Percentiles rank a stretch among this genome's conserved stretches.
Evolutionary conservation across 1,140 invertebrate genomes (phyloP).

Genomic region (Drosophila triauraria): DNA sequence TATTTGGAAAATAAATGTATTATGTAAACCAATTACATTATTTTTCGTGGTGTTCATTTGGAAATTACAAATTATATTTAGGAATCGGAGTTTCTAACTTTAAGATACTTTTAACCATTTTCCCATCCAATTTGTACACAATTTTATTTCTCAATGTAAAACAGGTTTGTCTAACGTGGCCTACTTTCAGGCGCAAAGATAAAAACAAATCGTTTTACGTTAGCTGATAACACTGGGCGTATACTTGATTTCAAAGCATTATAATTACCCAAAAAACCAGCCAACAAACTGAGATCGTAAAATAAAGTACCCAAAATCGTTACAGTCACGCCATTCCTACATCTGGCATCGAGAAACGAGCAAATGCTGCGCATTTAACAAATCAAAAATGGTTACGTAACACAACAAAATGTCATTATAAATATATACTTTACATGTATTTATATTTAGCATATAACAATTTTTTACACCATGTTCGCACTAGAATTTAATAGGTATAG

Average conservation of each 20-base stretch:
- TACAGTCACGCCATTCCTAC: background rate
- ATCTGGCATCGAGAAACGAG: background rate
- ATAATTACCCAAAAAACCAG: background rate
- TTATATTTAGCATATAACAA: constrained; percentile 66
- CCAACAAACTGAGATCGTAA: background rate
- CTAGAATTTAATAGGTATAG: constrained; percentile 51
- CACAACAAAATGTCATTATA: constrained; percentile 44
- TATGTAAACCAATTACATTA: no score
- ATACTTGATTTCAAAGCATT: constrained; percentile 7
- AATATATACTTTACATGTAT: constrained; percentile 74
- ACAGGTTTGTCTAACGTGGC: background rate
- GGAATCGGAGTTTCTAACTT: no score
- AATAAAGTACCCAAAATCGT: background rate
- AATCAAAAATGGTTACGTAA: constrained; percentile 54
- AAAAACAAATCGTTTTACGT: background rate
- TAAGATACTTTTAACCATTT: no score
- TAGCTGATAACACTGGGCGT: background rate
- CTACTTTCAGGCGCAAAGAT: constrained; percentile 3
- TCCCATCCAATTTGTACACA: background rate
- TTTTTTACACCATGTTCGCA: constrained; percentile 46
- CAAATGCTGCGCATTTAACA: background rate
- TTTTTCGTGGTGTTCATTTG: no score
- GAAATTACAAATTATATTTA: no score
- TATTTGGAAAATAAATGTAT: no score
- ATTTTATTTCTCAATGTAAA: background rate